phyloP scores from a whole-genome alignment of 2,113 vertebrate genomes.

The Epinephelus fuscoguttatus region DNA sequence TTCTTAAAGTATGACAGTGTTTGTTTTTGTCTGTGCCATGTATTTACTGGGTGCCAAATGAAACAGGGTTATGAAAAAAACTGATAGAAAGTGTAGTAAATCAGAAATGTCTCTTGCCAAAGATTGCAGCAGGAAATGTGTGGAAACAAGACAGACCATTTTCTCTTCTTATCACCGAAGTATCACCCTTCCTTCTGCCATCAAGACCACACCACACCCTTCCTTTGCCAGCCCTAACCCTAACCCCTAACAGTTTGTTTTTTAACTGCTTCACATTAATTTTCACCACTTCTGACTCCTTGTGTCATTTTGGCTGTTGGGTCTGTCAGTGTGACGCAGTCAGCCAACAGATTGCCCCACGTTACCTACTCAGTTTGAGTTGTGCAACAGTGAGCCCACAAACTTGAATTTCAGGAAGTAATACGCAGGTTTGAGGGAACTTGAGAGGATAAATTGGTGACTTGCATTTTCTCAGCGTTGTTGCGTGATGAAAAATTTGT shows the following conservation, averaged over 20 bases:
- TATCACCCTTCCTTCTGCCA: constrained; percentile 39
- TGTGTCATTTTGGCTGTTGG: neutral
- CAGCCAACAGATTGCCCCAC: neutral
- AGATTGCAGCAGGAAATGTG: constrained; percentile 31
- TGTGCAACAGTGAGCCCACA: neutral
- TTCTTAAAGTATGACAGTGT: neutral
- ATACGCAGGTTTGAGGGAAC: neutral
- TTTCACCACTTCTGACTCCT: neutral
- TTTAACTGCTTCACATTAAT: neutral
- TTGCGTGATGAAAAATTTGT: neutral
- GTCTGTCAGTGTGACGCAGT: neutral
- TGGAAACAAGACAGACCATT: neutral
- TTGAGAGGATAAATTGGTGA: neutral
- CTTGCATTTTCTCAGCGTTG: neutral
- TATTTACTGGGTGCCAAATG: neutral
- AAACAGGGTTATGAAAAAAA: neutral
- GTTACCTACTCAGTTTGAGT: neutral
- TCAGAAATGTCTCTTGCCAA: neutral
- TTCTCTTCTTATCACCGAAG: constrained; percentile 29
- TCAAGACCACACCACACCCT: constrained; percentile 49
- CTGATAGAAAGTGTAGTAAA: constrained; percentile 1
- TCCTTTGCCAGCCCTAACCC: no score
- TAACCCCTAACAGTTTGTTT: neutral
- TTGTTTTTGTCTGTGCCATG: neutral
- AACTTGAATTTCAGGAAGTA: neutral